phyloP scores from a whole-genome alignment of 2,888 invertebrate species.

The Lamellibrachia satsuma region DNA sequence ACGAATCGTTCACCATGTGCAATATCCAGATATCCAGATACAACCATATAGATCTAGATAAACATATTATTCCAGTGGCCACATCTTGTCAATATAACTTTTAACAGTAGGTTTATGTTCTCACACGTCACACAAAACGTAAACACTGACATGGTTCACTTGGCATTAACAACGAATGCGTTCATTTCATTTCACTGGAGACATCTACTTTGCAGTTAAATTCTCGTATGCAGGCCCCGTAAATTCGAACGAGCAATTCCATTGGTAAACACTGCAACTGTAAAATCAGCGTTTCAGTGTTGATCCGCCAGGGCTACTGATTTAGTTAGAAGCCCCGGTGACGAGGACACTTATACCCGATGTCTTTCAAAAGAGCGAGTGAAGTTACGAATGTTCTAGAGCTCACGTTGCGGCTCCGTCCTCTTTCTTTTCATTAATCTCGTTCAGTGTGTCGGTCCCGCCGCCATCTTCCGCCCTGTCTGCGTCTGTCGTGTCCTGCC shows the following conservation, averaged over 20 bases:
- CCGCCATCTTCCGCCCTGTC: not conserved
- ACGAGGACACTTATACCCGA: not conserved
- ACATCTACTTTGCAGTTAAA: too few species aligned
- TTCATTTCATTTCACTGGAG: not conserved
- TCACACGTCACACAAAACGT: not conserved
- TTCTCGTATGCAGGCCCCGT: too few species aligned
- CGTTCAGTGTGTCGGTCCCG: conserved; percentile 22
- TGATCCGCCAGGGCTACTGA: too few species aligned
- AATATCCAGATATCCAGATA: not conserved
- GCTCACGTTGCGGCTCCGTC: conserved; percentile 19
- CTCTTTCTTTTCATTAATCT: not conserved
- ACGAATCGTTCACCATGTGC: not conserved
- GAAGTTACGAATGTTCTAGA: not conserved
- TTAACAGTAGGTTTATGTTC: not conserved
- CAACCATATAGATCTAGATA: too few species aligned
- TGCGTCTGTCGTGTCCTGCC: not conserved
- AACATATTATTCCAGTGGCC: not conserved
- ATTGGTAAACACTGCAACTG: too few species aligned
- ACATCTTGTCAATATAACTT: not conserved
- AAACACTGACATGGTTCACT: not conserved
- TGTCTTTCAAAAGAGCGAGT: not conserved
- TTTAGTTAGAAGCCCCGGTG: too few species aligned
- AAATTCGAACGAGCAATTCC: too few species aligned
- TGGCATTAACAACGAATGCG: not conserved
- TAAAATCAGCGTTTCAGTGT: too few species aligned